These are phyloP conservation scores for Rhingia campestris DNA, from an alignment of 2,888 invertebrate genomes.

Conservation along the genomic window DNA sequence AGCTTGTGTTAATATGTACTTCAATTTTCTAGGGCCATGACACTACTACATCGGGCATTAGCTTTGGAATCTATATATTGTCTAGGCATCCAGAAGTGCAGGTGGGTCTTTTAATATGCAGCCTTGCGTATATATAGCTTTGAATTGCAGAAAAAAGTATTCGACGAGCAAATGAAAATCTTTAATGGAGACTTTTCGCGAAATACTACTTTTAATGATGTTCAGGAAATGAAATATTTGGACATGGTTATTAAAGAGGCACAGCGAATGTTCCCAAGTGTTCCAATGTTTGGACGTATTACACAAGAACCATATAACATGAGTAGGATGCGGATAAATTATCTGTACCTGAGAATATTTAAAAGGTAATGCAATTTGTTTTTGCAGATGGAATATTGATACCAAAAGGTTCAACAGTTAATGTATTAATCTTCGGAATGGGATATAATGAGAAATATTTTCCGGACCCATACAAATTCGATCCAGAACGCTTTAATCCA, in stretches of 20 bases:
- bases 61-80: constrained; percentile 84
- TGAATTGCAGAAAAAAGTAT: constrained; percentile 81
- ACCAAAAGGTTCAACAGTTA: constrained; percentile 77
- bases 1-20: background rate
- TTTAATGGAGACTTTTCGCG: constrained; percentile 80
- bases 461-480: constrained; percentile 79
- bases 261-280: constrained; percentile 80
- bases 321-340: constrained; percentile 74
- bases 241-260: constrained; percentile 80
- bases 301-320: constrained; percentile 78
- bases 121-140: background rate
- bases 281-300: constrained; percentile 78
- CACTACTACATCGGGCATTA: constrained; percentile 85
- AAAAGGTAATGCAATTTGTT: background rate
- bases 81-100: constrained; percentile 84
- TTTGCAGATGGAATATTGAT: constrained; percentile 78
- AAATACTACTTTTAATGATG: constrained; percentile 78
- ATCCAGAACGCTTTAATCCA: constrained; percentile 84
- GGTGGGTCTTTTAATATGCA: constrained; percentile 76
- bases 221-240: constrained; percentile 80
- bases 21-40: constrained; percentile 83
- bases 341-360: background rate
- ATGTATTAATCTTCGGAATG: constrained; percentile 77
- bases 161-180: constrained; percentile 83
- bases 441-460: constrained; percentile 79